Evolutionary conservation across 1,140 invertebrate species (phyloP).

Genomic region (Calephelis nemesis): DNA sequence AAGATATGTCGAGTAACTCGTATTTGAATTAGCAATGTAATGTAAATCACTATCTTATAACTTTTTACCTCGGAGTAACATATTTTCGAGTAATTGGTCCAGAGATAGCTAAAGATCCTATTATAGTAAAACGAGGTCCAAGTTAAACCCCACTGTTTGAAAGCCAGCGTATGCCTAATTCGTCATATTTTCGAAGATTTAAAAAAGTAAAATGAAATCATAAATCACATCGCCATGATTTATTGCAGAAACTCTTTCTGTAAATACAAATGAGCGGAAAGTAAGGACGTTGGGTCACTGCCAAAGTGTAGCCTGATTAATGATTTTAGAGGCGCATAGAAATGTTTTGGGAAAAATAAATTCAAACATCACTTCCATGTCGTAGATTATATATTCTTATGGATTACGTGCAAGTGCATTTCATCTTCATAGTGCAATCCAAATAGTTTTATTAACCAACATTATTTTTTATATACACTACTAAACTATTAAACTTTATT

Average conservation of each 20-base stretch:
- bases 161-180: slow-evolving; percentile 13
- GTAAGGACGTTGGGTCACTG: slow-evolving; percentile 65
- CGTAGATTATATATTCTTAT: neutral
- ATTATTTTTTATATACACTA: no score
- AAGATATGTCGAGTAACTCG: no score
- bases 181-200: slow-evolving; percentile 35
- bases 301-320: slow-evolving; percentile 71
- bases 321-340: slow-evolving; percentile 56
- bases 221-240: slow-evolving; percentile 68
- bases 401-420: neutral
- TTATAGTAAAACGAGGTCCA: no score
- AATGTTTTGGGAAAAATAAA: slow-evolving; percentile 59
- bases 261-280: slow-evolving; percentile 67
- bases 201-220: slow-evolving; percentile 61
- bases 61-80: no score
- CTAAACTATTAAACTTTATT: no score
- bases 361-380: slow-evolving; percentile 33
- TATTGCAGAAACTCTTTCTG: slow-evolving; percentile 67
- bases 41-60: no score
- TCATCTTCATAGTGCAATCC: no score
- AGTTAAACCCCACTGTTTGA: neutral
- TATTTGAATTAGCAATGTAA: no score
- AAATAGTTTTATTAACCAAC: no score
- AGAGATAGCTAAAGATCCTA: no score
- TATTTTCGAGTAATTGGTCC: no score